These are phyloP conservation scores for Ambastaia sidthimunki DNA, from an alignment of 2,797 vertebrate genomes.

Conservation along the genomic window DNA sequence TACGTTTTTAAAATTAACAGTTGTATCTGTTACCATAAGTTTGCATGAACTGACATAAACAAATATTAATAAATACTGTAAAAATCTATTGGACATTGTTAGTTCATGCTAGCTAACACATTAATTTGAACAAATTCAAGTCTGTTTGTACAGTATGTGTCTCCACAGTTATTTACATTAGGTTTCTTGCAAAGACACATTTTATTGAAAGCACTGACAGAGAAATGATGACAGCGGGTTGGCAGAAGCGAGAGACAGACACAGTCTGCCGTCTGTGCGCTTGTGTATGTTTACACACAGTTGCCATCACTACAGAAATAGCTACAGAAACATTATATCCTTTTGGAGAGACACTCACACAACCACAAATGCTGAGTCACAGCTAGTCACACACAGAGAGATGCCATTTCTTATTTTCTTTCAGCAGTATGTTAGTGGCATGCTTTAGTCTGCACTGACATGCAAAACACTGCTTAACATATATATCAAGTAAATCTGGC, in stretches of 20 bases:
- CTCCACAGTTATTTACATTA: slow-evolving; percentile 22
- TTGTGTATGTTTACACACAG: slow-evolving; percentile 11
- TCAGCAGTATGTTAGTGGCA: background rate
- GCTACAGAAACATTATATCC: slow-evolving; percentile 8
- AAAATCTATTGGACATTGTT: too few relatives aligned
- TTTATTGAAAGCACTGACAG: slow-evolving; percentile 68
- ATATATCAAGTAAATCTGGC: background rate
- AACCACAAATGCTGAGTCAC: slow-evolving; percentile 31
- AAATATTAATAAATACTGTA: too few relatives aligned
- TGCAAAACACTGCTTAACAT: slow-evolving; percentile 4
- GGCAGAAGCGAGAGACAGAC: slow-evolving; percentile 67
- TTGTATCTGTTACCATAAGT: too few relatives aligned
- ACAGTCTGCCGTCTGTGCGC: slow-evolving; percentile 55
- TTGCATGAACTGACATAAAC: too few relatives aligned
- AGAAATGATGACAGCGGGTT: slow-evolving; percentile 63
- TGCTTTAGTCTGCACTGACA: background rate
- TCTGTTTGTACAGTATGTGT: background rate
- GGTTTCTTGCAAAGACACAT: slow-evolving; percentile 31
- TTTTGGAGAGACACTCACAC: slow-evolving; percentile 7
- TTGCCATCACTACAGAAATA: slow-evolving; percentile 1
- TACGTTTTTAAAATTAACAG: too few relatives aligned
- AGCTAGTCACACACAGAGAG: slow-evolving; percentile 66
- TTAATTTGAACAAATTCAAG: background rate
- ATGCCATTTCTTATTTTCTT: slow-evolving; percentile 2
- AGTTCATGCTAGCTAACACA: too few relatives aligned